Base-by-base conservation (phyloP, 2,113 vertebrate genomes). In the Stomatorhinus ivindoensis region DNA sequence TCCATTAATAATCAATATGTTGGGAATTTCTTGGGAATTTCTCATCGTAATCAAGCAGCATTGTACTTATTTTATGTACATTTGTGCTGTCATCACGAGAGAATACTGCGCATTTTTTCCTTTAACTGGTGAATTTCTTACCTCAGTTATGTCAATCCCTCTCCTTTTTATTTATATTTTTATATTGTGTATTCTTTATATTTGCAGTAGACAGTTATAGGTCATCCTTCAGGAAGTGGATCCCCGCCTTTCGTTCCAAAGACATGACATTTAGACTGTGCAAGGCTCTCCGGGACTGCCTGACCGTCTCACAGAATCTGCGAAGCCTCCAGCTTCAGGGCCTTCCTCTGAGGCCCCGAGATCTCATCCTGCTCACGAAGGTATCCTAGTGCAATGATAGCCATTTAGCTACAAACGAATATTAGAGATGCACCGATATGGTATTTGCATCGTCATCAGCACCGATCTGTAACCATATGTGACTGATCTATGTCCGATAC, bases 321-420 rank as follows among this genome's bases (percentile, higher is more conserved):
- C 97, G 95, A 94, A 97, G 93, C 69, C 93, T 99, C 88, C 97
- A 98, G 48, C 95, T 99, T 3, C 96, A 97, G n/a, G 97, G 97
- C 27, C 94, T 99, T 89, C 95, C 96, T 58, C 94, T 99, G 89
- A 96, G 97, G 92, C 96, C 97, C 90, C 94, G 95, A 94, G 98
- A 99, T 91, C 96, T 99, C 91, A 94, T 94, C 31, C 85, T 92
- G 69, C 92, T 99, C 91, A 96, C 96, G 91, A 97, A 98, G 96
- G 98, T 99, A 95, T 69, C 47, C 17, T 39, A 87, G 6, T 31
- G 27, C 17, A 31, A 8, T 10, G 24, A 48, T 21, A 9, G 0
- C 24, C 6, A 1, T 13, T 24, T 8, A 24, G 11, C 46, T 5
- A 44, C 19, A 86, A 48, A 15, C 1, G 35, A 31, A 51, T 1